phyloP scores from a whole-genome alignment of 2,797 vertebrate species.

The Neosilurus mollespiculum region DNA sequence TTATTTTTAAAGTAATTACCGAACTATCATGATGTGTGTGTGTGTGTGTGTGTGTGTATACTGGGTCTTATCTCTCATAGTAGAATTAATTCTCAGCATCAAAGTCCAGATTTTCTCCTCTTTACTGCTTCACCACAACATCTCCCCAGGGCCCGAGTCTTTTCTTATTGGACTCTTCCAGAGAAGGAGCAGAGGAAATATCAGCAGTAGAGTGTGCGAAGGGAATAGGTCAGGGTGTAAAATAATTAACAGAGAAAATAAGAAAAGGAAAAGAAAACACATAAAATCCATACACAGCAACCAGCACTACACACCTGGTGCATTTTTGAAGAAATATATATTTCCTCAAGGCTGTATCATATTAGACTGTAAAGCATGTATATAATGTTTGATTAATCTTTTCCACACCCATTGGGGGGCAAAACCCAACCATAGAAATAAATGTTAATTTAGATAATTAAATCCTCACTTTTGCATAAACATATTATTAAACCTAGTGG shows the following conservation, averaged over 20 bases:
- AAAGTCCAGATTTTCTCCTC: conserved; percentile 34
- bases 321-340: too few relatives aligned
- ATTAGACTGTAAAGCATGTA: background rate
- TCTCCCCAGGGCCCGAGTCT: conserved; percentile 10
- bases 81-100: conserved; percentile 39
- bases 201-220: background rate
- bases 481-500: background rate
- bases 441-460: background rate
- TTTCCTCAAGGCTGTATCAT: background rate
- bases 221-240: background rate
- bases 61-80: conserved; percentile 9
- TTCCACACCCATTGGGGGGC: background rate
- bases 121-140: conserved; percentile 24
- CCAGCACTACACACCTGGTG: too few relatives aligned
- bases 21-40: background rate
- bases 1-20: conserved; percentile 1
- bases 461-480: background rate
- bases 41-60: background rate
- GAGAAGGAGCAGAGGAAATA: background rate
- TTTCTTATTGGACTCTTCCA: conserved; percentile 25
- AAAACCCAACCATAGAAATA: background rate
- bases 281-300: background rate
- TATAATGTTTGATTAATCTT: background rate
- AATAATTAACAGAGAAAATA: background rate
- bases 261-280: background rate